These are phyloP conservation scores for Cassiopea andromeda DNA, from an alignment of 30 jellyfish, hydroid and myxozoan species.

Conservation along the genomic window DNA sequence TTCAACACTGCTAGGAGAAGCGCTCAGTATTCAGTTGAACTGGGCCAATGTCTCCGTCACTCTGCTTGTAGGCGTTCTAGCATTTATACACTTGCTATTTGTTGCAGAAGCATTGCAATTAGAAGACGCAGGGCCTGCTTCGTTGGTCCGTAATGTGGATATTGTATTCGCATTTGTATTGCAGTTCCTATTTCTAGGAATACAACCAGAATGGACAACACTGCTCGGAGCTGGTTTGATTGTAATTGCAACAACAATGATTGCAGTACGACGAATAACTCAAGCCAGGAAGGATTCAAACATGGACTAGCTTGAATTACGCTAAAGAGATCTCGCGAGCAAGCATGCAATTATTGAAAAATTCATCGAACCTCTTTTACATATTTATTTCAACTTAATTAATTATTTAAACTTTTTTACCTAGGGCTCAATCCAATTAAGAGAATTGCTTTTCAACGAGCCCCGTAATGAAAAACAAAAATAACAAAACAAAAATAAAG, in stretches of 20 bases:
- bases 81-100: conserved; percentile 82
- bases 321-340: too few species aligned
- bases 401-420: too few species aligned
- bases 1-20: conserved; percentile 24
- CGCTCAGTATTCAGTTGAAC: conserved; percentile 39
- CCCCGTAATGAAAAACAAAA: too few species aligned
- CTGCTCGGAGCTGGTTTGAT: conserved; percentile 78
- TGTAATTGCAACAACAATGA: conserved; percentile 65
- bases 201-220: conserved; percentile 74
- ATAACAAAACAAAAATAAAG: too few species aligned
- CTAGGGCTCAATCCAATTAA: too few species aligned
- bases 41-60: conserved; percentile 76
- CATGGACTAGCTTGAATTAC: not conserved
- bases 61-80: conserved; percentile 72
- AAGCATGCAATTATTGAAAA: too few species aligned
- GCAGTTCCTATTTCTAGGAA: conserved; percentile 75
- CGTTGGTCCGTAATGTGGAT: conserved; percentile 87
- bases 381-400: too few species aligned
- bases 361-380: too few species aligned
- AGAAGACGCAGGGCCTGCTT: conserved; percentile 95
- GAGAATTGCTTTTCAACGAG: too few species aligned
- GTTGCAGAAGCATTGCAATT: conserved; percentile 88
- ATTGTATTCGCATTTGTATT: conserved; percentile 80
- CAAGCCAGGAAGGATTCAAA: conserved; percentile 11
- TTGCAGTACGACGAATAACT: conserved; percentile 61